A percentile compares a stretch with the other conserved stretches of the same genome.
phyloP scores from a whole-genome alignment of 2,888 invertebrate genomes.

The Zhengitettix transpicula region DNA sequence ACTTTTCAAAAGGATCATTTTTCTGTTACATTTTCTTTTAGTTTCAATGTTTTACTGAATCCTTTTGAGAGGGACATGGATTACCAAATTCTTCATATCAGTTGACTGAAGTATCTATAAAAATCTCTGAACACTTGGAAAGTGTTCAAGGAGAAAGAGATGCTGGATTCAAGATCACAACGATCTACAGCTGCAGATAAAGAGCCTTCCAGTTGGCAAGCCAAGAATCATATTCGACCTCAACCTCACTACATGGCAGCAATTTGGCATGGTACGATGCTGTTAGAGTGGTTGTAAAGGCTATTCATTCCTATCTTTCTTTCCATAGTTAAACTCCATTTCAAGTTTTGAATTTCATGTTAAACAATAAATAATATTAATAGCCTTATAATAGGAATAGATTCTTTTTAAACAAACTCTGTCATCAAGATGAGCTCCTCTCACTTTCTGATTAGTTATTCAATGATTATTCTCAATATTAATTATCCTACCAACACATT shows the following conservation, averaged over 20 bases:
- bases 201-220: conserved; percentile 7
- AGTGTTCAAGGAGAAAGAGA: conserved; percentile 4
- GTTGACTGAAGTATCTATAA: conserved; percentile 3
- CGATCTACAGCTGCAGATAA: conserved; percentile 4
- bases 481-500: too few species aligned
- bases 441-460: too few species aligned
- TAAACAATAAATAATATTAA: too few species aligned
- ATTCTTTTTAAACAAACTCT: too few species aligned
- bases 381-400: too few species aligned
- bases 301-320: too few species aligned
- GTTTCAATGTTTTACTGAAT: not conserved
- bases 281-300: too few species aligned
- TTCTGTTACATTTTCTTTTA: not conserved
- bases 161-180: conserved; percentile 10
- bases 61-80: not conserved
- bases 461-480: too few species aligned
- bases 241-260: conserved; percentile 28
- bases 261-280: conserved; percentile 31
- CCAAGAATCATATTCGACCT: conserved; percentile 9
- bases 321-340: too few species aligned
- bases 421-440: too few species aligned
- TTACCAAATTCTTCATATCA: conserved; percentile 1
- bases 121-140: not conserved
- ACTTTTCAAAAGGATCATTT: too few species aligned
- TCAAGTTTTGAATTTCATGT: too few species aligned